Evolutionary conservation across 2,797 vertebrate genomes (phyloP).

Genomic region (Poeciliopsis infans): DNA sequence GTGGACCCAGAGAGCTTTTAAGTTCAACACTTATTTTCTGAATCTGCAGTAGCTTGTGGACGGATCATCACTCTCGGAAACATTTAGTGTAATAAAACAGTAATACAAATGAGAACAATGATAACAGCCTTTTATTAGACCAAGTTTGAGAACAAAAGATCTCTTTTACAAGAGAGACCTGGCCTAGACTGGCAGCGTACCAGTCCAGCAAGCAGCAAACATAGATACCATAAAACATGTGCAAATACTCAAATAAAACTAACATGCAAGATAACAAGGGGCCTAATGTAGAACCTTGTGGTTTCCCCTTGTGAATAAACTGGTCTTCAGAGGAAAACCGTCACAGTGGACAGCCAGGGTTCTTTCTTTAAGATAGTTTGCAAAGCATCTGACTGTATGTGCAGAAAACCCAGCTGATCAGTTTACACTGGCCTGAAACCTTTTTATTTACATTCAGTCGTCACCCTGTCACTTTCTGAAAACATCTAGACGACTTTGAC

Average conservation of each 20-base stretch:
- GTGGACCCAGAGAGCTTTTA: background rate
- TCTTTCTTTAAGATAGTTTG: no score
- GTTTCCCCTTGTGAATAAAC: no score
- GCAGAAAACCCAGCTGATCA: no score
- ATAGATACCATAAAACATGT: background rate
- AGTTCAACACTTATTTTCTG: background rate
- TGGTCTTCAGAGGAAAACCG: no score
- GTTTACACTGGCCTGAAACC: background rate
- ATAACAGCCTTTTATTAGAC: background rate
- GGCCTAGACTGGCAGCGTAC: background rate
- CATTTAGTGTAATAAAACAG: background rate
- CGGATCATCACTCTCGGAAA: background rate
- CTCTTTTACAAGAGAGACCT: background rate
- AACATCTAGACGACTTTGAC: background rate
- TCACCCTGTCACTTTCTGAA: background rate
- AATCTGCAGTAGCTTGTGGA: background rate
- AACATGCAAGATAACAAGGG: no score
- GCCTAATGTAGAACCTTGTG: no score
- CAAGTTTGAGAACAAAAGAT: no score
- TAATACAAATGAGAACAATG: no score
- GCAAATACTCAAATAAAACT: no score
- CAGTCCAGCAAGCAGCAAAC: background rate
- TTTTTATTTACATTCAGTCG: background rate
- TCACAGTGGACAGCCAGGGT: background rate
- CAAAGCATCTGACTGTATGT: no score